Base-by-base conservation (phyloP, 2,797 vertebrate genomes). In the Zenarchopterus dispar region DNA sequence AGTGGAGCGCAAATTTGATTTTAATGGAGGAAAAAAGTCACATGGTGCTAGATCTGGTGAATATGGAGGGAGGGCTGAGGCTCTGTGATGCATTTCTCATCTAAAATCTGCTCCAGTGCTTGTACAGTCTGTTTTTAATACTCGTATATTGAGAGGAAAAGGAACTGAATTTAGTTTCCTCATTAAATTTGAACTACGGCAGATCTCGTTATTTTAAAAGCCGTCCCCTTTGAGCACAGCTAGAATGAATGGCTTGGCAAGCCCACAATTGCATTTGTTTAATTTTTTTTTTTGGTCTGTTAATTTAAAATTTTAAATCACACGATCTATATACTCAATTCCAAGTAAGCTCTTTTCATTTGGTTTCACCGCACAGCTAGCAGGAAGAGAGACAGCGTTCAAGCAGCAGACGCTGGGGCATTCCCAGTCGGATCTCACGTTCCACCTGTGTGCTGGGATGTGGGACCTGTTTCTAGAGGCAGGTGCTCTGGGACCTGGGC, bases 391-490 rank as follows among this genome's bases (percentile, higher is more conserved):
- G 13, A 39, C 3, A 16, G 36, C 36, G 16, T 39, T 13, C 13
- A 3, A 39, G 13, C 3, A 15, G 60, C 75, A 80, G 74, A 73
- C 72, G 45, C 62, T 2, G n/a, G 74, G 78, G 58, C 76, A 72
- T 68, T 75, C 73, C 76, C 64, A 53, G 57, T 55, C 58, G 5
- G 61, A 73, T 80, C 8, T 46, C 18, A 4, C 3, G 28, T 8
- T 56, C 68, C 53, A 57, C 42, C 68, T 28, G 1, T 67, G 41
- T 68, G 79, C 65, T 2, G 42, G 69, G 63, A 60, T 36, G 31
- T 48, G 9, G 68, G 70, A 21, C 63, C 24, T 46, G 65, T 67
- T 80, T 80, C 56, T 76, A 45, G 65, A 78, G 75, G 78, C 80
- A 55, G 78, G 60, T 50, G 73, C 64, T 49, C 75, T 13, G 51